Conservation (phyloP, 2,113 vertebrate species). For the Stigmatopora nigra region DNA sequence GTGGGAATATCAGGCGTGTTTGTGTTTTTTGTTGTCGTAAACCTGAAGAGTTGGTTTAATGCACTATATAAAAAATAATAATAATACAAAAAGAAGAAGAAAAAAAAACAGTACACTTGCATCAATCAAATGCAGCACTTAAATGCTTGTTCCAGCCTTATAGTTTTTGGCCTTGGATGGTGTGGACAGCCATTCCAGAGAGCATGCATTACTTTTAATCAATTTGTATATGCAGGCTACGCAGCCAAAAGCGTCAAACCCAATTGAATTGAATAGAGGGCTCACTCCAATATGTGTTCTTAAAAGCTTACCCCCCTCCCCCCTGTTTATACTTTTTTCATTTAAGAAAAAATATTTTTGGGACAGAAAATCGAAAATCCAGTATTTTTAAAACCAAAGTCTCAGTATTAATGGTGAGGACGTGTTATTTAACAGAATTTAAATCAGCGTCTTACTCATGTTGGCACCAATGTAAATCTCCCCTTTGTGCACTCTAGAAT, state of each 20-base stretch:
- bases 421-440: conserved; percentile 44
- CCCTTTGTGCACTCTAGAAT: conserved; percentile 62
- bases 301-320: conserved; percentile 43
- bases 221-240: conserved; percentile 70
- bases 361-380: conserved; percentile 37
- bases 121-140: conserved; percentile 72
- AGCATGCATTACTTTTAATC: conserved; percentile 67
- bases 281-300: conserved; percentile 50
- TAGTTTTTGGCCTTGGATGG: conserved; percentile 53
- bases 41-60: conserved; percentile 64
- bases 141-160: conserved; percentile 65
- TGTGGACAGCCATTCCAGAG: conserved; percentile 57
- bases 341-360: conserved; percentile 46
- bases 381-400: conserved; percentile 67
- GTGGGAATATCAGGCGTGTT: conserved; percentile 61
- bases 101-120: conserved; percentile 50
- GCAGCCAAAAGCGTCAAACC: conserved; percentile 65
- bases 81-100: too few relatives aligned
- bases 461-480: conserved; percentile 58
- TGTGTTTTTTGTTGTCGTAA: conserved; percentile 22
- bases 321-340: conserved; percentile 47
- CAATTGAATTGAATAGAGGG: conserved; percentile 51
- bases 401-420: conserved; percentile 51
- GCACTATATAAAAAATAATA: conserved; percentile 56
- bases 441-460: conserved; percentile 49